Conservation (phyloP, 2,888 invertebrate genomes). For the Sisyra terminalis region DNA sequence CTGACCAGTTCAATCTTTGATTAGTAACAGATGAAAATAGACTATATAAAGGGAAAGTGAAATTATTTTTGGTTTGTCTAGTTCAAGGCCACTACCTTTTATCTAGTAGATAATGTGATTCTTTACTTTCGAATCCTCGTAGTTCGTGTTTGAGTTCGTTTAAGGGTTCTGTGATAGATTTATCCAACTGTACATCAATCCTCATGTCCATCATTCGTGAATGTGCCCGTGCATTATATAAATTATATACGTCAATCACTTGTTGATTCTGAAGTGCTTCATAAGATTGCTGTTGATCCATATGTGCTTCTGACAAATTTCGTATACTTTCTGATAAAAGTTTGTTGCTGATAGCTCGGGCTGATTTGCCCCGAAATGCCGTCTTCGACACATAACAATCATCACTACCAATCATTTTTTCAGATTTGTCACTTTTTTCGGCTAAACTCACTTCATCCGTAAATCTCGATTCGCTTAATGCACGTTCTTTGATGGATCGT, state of each 20-base stretch:
- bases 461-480: too few species aligned
- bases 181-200: slow-evolving; percentile 29
- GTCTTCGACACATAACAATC: slow-evolving; percentile 22
- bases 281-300: slow-evolving; percentile 21
- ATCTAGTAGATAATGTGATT: slow-evolving; percentile 38
- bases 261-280: slow-evolving; percentile 22
- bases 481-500: too few species aligned
- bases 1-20: background rate
- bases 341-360: slow-evolving; percentile 51
- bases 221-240: slow-evolving; percentile 22
- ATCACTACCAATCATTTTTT: too few species aligned
- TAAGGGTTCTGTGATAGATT: slow-evolving; percentile 39
- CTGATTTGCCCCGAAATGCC: slow-evolving; percentile 54
- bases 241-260: slow-evolving; percentile 16
- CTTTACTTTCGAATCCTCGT: slow-evolving; percentile 42
- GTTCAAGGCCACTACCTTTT: slow-evolving; percentile 37
- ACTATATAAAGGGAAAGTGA: background rate
- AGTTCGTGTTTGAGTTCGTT: slow-evolving; percentile 42
- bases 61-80: background rate
- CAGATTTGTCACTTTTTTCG: too few species aligned
- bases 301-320: slow-evolving; percentile 31
- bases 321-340: slow-evolving; percentile 39
- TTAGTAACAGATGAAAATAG: background rate
- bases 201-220: slow-evolving; percentile 27
- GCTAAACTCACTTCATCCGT: too few species aligned